Evolutionary conservation across 2,113 vertebrate genomes (phyloP), one percentile per base, ranked within the genome.

Genomic region (Hippocampus abdominalis): DNA sequence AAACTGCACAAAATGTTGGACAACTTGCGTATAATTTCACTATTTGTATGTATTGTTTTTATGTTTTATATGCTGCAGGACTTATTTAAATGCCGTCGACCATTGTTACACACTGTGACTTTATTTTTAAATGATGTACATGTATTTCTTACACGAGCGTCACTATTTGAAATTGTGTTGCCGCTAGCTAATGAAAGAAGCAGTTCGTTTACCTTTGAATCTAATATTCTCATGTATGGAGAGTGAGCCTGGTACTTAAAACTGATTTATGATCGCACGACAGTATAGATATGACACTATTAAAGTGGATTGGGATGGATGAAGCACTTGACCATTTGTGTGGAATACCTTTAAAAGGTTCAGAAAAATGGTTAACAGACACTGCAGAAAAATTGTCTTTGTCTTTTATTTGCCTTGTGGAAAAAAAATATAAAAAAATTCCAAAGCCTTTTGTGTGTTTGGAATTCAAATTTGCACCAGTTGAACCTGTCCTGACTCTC

Each of bases 381-480:
- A 16, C 48, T 71, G 68, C 76, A 72, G 74, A 70, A 66, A 72
- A 70, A 10, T 40, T 7, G 48, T 66, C 32, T 27, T 1, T 18
- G 18, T 72, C 64, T 59, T 36, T 66, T 39, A 75, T 54, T 0
- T 64, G 72, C 77, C 75, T 75, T 62, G 39, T 56, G 68, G 76
- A 76, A 69, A 77, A 80, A 81, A 81, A 57, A 71, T 68, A 32
- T 3, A 29, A 29, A 36, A 36, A 36, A 36, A 36, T 54, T 63
- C 80, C 13, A 81, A 80, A 72, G 80, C 79, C 80, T 71, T 77
- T 80, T 32, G 60, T 73, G 49, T 74, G 63, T 72, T 78, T 59
- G 73, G 78, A 54, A 68, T 73, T 44, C 75, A 6, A 10, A 39
- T 68, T 59, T 53, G 76, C 67, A 80, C 57, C 70, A 3, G 21